phyloP scores from a whole-genome alignment of 2,797 vertebrate species.

The Pyrocephalus nanus region DNA sequence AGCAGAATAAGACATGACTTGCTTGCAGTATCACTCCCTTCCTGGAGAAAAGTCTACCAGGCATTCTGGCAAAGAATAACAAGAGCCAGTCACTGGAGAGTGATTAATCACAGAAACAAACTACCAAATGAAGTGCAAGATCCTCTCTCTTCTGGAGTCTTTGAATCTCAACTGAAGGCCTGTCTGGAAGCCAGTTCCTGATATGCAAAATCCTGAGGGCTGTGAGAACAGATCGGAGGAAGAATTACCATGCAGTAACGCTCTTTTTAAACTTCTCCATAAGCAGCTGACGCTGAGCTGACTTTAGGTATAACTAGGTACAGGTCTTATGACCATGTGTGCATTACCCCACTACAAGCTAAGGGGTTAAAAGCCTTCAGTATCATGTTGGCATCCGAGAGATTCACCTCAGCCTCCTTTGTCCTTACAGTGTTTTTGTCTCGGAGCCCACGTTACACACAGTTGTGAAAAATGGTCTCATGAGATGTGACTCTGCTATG shows the following conservation, averaged over 20 bases:
- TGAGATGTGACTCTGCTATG: slow-evolving; percentile 16
- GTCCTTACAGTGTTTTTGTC: neutral
- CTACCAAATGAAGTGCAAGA: slow-evolving; percentile 8
- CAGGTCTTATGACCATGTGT: neutral
- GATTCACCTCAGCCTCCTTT: neutral
- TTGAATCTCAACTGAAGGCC: neutral
- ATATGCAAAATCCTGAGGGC: neutral
- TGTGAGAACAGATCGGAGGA: neutral
- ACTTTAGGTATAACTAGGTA: neutral
- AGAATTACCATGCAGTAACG: neutral
- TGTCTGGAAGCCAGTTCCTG: neutral
- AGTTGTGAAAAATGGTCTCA: neutral
- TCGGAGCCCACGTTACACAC: neutral
- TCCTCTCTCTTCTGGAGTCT: slow-evolving; percentile 28
- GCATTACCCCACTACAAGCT: neutral
- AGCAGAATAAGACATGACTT: slow-evolving; percentile 16
- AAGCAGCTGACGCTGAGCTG: neutral
- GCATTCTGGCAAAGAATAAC: slow-evolving; percentile 28
- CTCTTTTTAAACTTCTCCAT: neutral
- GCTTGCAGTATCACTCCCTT: slow-evolving; percentile 19
- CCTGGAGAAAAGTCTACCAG: slow-evolving; percentile 15
- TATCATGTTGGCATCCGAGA: neutral
- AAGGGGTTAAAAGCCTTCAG: neutral
- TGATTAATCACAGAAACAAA: slow-evolving; percentile 47
- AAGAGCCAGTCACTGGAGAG: slow-evolving; percentile 20